A percentile compares a stretch with the other conserved stretches of the same genome.
These are phyloP conservation scores for Larimichthys crocea DNA, from an alignment of 2,113 vertebrate species.

Conservation along the genomic window DNA sequence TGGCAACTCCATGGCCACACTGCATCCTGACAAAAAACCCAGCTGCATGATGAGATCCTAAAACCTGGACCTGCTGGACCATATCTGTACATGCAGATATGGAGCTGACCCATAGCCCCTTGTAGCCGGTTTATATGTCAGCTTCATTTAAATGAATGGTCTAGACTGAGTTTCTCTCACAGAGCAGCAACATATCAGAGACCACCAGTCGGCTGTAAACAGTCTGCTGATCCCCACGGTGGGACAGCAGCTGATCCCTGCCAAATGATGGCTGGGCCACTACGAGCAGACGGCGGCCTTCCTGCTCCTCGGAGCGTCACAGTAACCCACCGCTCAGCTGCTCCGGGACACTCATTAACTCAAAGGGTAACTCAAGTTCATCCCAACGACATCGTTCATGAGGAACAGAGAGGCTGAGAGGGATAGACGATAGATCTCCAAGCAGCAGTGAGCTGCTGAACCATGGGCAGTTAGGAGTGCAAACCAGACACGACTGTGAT, in stretches of 20 bases:
- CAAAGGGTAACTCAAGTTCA: slow-evolving; percentile 48
- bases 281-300: slow-evolving; percentile 3
- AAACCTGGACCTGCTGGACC: background rate
- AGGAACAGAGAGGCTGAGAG: slow-evolving; percentile 14
- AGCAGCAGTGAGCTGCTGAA: slow-evolving; percentile 14
- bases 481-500: slow-evolving; percentile 4
- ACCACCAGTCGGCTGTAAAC: slow-evolving; percentile 28
- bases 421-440: slow-evolving; percentile 3
- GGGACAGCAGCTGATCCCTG: slow-evolving; percentile 20
- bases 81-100: background rate
- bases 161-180: background rate
- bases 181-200: slow-evolving; percentile 22
- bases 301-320: slow-evolving; percentile 20
- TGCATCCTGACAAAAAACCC: background rate
- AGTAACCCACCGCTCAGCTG: slow-evolving; percentile 23
- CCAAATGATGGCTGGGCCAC: slow-evolving; percentile 30
- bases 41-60: background rate
- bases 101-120: background rate
- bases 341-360: slow-evolving; percentile 29
- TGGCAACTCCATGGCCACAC: background rate
- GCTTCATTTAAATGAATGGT: background rate
- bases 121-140: slow-evolving; percentile 2
- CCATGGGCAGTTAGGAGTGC: background rate
- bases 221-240: background rate
- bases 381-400: background rate